Conservation (phyloP, 2,113 vertebrate genomes). For the Rhynchopsitta pachyrhyncha region DNA sequence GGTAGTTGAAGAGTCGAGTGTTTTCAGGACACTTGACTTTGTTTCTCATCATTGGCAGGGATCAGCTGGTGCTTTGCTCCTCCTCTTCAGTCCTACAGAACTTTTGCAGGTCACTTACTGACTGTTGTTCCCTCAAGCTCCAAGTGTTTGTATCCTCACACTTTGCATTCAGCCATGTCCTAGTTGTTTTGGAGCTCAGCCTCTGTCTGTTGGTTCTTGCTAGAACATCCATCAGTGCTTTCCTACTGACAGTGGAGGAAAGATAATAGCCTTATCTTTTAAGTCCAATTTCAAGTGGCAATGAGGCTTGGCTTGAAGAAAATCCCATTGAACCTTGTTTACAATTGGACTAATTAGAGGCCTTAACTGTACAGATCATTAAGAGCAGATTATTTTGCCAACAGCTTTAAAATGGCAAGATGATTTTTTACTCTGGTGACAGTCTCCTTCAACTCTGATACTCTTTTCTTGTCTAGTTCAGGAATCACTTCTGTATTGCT, state of each 20-base stretch:
- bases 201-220: neutral
- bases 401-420: neutral
- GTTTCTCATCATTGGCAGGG: neutral
- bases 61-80: neutral
- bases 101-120: neutral
- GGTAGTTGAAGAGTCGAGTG: neutral
- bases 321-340: neutral
- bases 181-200: neutral
- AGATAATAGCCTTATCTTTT: slow-evolving; percentile 2
- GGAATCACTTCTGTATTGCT: neutral
- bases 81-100: neutral
- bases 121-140: neutral
- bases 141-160: neutral
- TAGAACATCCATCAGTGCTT: neutral
- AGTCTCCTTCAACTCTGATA: neutral
- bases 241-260: neutral
- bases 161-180: neutral
- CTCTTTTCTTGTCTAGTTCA: neutral
- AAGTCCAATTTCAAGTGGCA: slow-evolving; percentile 28
- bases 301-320: slow-evolving; percentile 32
- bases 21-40: neutral
- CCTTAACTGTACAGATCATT: slow-evolving; percentile 3
- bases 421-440: neutral
- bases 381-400: neutral
- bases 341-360: slow-evolving; percentile 13